A percentile compares a stretch with the other conserved stretches of the same genome.
Evolutionary conservation across 1,140 invertebrate species (phyloP).

Genomic region (Heliconius hewitsoni): DNA sequence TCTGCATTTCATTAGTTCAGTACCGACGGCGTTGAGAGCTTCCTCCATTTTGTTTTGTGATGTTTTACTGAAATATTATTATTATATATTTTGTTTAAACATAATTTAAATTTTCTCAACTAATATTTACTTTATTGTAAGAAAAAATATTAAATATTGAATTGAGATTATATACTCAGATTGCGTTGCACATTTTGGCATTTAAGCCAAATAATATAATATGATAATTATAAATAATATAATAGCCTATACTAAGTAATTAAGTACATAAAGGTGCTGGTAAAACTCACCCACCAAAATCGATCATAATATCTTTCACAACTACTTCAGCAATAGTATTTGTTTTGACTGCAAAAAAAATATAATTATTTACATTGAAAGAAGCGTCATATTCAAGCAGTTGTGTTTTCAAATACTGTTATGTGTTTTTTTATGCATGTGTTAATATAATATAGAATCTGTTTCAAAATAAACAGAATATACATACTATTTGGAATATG

Average conservation of each 20-base stretch:
- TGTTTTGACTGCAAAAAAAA: slow-evolving; percentile 1
- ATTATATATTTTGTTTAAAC: no score
- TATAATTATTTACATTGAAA: slow-evolving; percentile 9
- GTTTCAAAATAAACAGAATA: not conserved
- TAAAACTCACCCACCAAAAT: not conserved
- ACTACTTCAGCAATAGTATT: not conserved
- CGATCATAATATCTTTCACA: not conserved
- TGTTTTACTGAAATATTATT: slow-evolving; percentile 7
- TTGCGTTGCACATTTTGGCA: no score
- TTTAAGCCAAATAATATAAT: no score
- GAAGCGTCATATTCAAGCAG: not conserved
- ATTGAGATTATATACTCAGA: no score
- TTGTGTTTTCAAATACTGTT: not conserved
- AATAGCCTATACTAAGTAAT: no score
- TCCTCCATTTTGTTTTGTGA: slow-evolving; percentile 44
- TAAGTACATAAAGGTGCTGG: not conserved
- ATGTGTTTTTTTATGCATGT: no score
- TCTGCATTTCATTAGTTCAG: slow-evolving; percentile 53
- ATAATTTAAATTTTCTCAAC: no score
- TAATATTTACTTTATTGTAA: no score
- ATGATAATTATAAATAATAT: no score
- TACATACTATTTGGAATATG: not conserved
- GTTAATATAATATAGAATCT: not conserved
- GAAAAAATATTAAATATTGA: no score
- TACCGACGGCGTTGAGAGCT: slow-evolving; percentile 47